Base-by-base conservation (phyloP, 2,113 vertebrate species). In the Cathartes aura region DNA sequence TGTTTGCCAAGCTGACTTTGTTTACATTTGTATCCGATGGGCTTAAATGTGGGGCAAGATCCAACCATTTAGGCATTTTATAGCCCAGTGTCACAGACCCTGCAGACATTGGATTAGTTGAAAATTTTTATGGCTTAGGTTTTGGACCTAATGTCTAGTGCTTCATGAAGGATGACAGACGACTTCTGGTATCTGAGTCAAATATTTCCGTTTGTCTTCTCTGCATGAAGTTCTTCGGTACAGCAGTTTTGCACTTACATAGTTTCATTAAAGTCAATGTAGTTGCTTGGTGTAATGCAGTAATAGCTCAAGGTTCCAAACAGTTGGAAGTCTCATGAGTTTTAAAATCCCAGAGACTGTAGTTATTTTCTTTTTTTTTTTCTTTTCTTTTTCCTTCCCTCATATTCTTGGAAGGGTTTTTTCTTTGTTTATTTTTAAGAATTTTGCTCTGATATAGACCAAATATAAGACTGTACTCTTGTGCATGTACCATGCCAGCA, bases 391-490 rank as follows among this genome's bases (percentile, higher is more conserved):
- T 38, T 48, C 12, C 2, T 48, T 42, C 14, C 18, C 90, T 90
- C 18, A 43, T 80, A 53, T 52, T 80, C 8, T 68, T 48, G 24
- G 19, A 43, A 63, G 0, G 1, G 0, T 8, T 70, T 87, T 66
- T 63, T 21, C 8, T 87, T 90, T 40, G 2, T 23, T 87, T 73
- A 9, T 52, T 82, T 87, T 72, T 22, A 60, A 71, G 24, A 63
- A 53, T 55, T 60, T 80, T 95, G 38, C 9, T 80, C 34, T 66
- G 52, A 82, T 22, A 38, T 32, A 76, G 58, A 20, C 11, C 45
- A 68, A 56, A 85, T 27, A 30, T 10, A 59, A 82, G 40, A 68
- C 18, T 60, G 16, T 7, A 16, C 8, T 66, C 3, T 6, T 60
- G 36, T 27, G 18, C 18, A 14, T 34, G 36, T 11, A 48, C 8